phyloP scores from a whole-genome alignment of 2,113 vertebrate genomes.

The Agapornis roseicollis region DNA sequence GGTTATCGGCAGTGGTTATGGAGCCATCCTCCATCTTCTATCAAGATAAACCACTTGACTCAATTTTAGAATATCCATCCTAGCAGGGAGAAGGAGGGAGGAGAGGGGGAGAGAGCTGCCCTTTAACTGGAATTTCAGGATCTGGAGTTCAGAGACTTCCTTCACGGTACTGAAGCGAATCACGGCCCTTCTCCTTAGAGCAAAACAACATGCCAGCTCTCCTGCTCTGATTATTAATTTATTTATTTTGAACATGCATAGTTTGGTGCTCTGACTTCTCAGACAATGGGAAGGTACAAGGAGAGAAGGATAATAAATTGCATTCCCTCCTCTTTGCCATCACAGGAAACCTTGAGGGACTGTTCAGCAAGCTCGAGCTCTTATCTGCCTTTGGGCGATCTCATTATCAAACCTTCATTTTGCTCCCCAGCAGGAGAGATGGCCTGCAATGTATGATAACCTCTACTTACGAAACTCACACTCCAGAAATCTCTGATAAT shows the following conservation, averaged over 20 bases:
- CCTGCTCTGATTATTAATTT: slow-evolving; percentile 25
- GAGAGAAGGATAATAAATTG: slow-evolving; percentile 69
- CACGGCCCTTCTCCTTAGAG: neutral
- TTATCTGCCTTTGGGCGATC: slow-evolving; percentile 73
- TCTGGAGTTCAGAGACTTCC: slow-evolving; percentile 5
- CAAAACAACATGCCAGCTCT: neutral
- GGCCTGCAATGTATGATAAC: slow-evolving; percentile 76
- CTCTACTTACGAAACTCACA: slow-evolving; percentile 76
- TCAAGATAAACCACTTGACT: slow-evolving; percentile 53
- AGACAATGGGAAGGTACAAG: slow-evolving; percentile 46
- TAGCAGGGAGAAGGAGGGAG: neutral
- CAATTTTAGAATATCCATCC: slow-evolving; percentile 20
- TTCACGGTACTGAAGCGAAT: neutral
- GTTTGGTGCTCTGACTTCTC: slow-evolving; percentile 43
- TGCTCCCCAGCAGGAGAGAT: slow-evolving; percentile 73
- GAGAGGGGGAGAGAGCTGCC: neutral
- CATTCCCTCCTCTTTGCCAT: slow-evolving; percentile 64
- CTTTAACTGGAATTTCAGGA: slow-evolving; percentile 21
- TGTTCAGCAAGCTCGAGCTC: slow-evolving; percentile 69
- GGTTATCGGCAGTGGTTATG: slow-evolving; percentile 6
- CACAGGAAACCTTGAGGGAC: slow-evolving; percentile 68
- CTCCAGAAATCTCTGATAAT: slow-evolving; percentile 73
- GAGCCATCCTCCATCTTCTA: slow-evolving; percentile 18
- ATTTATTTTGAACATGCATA: slow-evolving; percentile 14
- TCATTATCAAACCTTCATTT: slow-evolving; percentile 72